Percentiles rank a stretch among this genome's conserved stretches.
These are phyloP conservation scores for Tetragonula clypearis DNA, from an alignment of 1,140 invertebrate genomes.

Conservation along the genomic window DNA sequence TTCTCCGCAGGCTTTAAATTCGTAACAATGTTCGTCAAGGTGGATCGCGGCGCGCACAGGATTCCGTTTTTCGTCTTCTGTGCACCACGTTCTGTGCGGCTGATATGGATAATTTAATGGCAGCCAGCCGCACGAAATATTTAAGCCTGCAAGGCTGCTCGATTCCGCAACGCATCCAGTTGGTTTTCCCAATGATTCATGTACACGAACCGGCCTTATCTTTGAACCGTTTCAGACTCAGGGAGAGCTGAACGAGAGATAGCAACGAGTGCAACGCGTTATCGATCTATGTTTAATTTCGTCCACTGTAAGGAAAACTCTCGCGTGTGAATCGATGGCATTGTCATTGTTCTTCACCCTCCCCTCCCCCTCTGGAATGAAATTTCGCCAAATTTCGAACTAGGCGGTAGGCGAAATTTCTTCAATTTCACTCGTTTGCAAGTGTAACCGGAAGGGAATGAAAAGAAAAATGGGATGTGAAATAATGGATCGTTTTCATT, in stretches of 20 bases:
- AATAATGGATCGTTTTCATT: too few species aligned
- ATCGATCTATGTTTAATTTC: slow-evolving; percentile 1
- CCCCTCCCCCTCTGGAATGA: too few species aligned
- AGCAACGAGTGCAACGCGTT: not conserved
- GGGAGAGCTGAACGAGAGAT: not conserved
- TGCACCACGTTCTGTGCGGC: not conserved
- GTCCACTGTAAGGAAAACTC: too few species aligned
- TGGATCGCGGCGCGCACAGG: not conserved
- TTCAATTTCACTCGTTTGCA: too few species aligned
- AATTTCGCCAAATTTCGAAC: not conserved
- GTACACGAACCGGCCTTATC: not conserved
- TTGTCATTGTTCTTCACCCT: not conserved
- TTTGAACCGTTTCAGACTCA: not conserved
- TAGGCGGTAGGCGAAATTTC: not conserved
- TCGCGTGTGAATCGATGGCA: not conserved
- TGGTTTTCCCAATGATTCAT: slow-evolving; percentile 2
- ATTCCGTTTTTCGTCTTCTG: not conserved
- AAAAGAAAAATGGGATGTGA: too few species aligned
- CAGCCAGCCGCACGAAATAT: slow-evolving; percentile 3
- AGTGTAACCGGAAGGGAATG: too few species aligned
- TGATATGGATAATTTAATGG: slow-evolving; percentile 26
- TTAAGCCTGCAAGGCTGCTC: not conserved
- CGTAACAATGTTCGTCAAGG: not conserved
- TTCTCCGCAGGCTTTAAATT: not conserved
- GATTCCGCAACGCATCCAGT: not conserved